These are phyloP conservation scores for Gymnodraco acuticeps DNA, from an alignment of 2,797 vertebrate genomes.

Conservation along the genomic window DNA sequence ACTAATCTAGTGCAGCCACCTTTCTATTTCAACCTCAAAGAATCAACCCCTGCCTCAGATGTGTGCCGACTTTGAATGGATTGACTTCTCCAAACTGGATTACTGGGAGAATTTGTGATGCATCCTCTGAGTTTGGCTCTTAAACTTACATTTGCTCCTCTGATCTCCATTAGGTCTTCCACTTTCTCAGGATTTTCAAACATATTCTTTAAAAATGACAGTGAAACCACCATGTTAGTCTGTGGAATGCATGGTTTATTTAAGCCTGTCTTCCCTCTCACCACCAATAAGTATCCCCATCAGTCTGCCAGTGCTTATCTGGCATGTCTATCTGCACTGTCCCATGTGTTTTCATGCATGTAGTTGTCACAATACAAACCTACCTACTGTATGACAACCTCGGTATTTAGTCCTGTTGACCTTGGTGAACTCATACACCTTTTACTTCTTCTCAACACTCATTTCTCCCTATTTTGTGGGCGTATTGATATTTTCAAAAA, in stretches of 20 bases:
- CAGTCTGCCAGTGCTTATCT: constrained; percentile 64
- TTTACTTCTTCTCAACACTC: constrained; percentile 4
- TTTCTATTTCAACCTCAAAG: constrained; percentile 46
- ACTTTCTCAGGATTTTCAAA: constrained; percentile 23
- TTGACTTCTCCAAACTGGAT: constrained; percentile 32
- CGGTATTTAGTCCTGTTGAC: constrained; percentile 20
- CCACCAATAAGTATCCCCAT: constrained; percentile 64
- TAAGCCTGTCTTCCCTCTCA: constrained; percentile 55
- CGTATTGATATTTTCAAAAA: constrained; percentile 20
- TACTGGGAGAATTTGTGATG: constrained; percentile 6
- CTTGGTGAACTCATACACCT: constrained; percentile 6
- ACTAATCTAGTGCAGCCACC: constrained; percentile 53
- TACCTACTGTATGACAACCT: constrained; percentile 10
- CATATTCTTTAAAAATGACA: constrained; percentile 20
- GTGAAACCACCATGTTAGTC: constrained; percentile 54
- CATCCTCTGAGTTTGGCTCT: constrained; percentile 13
- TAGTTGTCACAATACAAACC: constrained; percentile 38
- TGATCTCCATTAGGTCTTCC: constrained; percentile 27
- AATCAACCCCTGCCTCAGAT: constrained; percentile 30
- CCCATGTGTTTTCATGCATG: constrained; percentile 47
- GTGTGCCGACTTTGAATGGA: constrained; percentile 22
- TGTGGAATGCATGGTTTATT: constrained; percentile 57
- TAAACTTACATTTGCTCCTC: constrained; percentile 14
- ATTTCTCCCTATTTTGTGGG: constrained; percentile 6
- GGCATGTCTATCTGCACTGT: constrained; percentile 41